These are phyloP conservation scores for Drymonia ruficornis DNA, from an alignment of 2,888 invertebrate species.

Conservation along the genomic window DNA sequence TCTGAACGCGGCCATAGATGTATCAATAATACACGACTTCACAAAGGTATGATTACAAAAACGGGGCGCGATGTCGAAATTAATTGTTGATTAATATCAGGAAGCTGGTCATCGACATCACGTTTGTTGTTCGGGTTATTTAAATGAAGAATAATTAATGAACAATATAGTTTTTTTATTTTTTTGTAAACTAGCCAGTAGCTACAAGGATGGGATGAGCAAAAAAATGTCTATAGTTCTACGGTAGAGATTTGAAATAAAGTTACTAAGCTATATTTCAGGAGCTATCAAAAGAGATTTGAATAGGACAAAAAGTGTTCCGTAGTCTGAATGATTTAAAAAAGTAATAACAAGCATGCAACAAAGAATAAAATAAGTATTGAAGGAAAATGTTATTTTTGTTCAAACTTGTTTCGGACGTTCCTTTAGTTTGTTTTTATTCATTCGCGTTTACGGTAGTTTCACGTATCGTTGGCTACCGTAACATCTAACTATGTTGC, in stretches of 20 bases:
- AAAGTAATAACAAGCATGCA: not conserved
- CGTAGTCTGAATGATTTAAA: not conserved
- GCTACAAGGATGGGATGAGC: not conserved
- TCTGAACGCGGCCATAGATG: too few species aligned
- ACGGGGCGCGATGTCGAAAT: constrained; percentile 56
- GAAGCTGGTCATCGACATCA: constrained; percentile 53
- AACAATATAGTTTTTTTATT: constrained; percentile 14
- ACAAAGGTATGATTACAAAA: constrained; percentile 54
- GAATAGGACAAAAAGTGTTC: not conserved
- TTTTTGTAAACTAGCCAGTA: constrained; percentile 2
- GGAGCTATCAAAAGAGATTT: not conserved
- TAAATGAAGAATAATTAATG: constrained; percentile 25
- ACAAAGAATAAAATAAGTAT: not conserved
- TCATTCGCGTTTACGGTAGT: not conserved
- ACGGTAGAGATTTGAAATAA: too few species aligned
- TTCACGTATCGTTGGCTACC: constrained; percentile 4
- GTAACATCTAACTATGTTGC: constrained; percentile 51
- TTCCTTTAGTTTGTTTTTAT: not conserved
- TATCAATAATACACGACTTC: constrained; percentile 50
- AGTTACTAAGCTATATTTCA: too few species aligned
- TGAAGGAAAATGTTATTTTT: constrained; percentile 1
- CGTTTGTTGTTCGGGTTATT: constrained; percentile 27
- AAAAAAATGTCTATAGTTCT: not conserved
- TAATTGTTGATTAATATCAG: constrained; percentile 73
- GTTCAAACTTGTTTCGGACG: constrained; percentile 1